phyloP scores from a whole-genome alignment of 2,113 vertebrate genomes.

The Chaenogobius annularis region DNA sequence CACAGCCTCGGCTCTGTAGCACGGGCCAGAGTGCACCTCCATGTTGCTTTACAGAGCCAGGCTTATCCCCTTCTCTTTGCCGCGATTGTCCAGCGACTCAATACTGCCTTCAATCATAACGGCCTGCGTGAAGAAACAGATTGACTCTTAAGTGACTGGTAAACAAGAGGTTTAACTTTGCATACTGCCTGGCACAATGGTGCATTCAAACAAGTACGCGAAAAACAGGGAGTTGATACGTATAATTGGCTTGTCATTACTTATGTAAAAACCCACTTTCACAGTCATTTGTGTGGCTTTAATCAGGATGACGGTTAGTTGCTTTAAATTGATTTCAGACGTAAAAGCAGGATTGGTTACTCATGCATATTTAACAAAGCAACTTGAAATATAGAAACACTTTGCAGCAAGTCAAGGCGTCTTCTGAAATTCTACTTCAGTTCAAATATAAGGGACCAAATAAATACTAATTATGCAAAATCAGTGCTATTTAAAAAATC shows the following conservation, averaged over 20 bases:
- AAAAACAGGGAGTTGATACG: background rate
- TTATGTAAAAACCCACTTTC: background rate
- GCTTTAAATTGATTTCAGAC: background rate
- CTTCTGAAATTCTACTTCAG: background rate
- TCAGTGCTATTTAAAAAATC: too few relatives aligned
- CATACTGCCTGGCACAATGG: background rate
- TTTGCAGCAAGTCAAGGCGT: background rate
- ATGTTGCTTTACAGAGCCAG: slow-evolving; percentile 42
- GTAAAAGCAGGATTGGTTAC: background rate
- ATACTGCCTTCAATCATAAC: slow-evolving; percentile 61
- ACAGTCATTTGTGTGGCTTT: background rate
- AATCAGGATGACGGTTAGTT: background rate
- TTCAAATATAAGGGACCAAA: background rate
- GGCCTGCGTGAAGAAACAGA: slow-evolving; percentile 35
- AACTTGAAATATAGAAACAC: background rate
- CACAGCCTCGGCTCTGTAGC: slow-evolving; percentile 61
- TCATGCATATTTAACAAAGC: background rate
- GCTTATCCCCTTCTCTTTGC: slow-evolving; percentile 53
- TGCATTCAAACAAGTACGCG: background rate
- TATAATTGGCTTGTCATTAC: slow-evolving; percentile 4
- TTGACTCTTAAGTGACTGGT: slow-evolving; percentile 46
- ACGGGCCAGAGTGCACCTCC: slow-evolving; percentile 59
- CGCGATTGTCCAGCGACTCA: slow-evolving; percentile 48
- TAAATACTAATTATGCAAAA: too few relatives aligned
- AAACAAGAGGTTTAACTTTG: slow-evolving; percentile 47